These are phyloP conservation scores for Zaprionus inermis DNA, from an alignment of 1,140 invertebrate species.

Conservation along the genomic window DNA sequence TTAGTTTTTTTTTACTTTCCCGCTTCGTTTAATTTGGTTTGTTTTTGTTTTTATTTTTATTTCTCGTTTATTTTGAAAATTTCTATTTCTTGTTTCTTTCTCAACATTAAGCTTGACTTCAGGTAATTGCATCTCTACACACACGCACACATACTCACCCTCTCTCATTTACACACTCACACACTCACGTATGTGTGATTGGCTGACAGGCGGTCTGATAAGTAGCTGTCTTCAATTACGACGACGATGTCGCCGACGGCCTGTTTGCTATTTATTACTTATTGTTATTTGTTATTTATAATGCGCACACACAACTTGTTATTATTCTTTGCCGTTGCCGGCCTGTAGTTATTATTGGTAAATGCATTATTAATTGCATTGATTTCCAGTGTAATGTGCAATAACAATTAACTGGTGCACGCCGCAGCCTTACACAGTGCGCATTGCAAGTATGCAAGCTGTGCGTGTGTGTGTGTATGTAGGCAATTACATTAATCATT, in stretches of 20 bases:
- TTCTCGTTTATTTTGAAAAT: constrained; percentile 8
- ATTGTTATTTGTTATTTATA: constrained; percentile 7
- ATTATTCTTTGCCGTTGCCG: constrained; percentile 5
- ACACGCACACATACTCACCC: neutral
- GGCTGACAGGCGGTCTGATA: constrained; percentile 27
- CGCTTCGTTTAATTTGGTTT: constrained; percentile 19
- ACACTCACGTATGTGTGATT: constrained; percentile 19
- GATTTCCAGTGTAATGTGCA: constrained; percentile 30
- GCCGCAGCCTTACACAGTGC: neutral
- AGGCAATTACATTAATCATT: neutral
- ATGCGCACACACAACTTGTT: constrained; percentile 10
- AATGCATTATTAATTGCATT: constrained; percentile 30
- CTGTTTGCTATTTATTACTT: constrained; percentile 19
- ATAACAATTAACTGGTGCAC: constrained; percentile 24
- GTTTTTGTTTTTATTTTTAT: constrained; percentile 6
- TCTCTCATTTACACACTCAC: neutral
- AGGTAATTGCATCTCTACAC: constrained; percentile 44
- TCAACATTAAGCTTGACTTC: constrained; percentile 33
- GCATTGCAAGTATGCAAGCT: constrained; percentile 3
- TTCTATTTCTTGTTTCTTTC: constrained; percentile 10
- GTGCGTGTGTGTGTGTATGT: too few species aligned
- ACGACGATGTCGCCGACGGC: constrained; percentile 4
- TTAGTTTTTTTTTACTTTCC: too few species aligned
- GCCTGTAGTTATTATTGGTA: neutral
- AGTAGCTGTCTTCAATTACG: constrained; percentile 30